These are phyloP conservation scores for Xenotilapia longispinis DNA, from an alignment of 2,113 vertebrate species.

Conservation along the genomic window DNA sequence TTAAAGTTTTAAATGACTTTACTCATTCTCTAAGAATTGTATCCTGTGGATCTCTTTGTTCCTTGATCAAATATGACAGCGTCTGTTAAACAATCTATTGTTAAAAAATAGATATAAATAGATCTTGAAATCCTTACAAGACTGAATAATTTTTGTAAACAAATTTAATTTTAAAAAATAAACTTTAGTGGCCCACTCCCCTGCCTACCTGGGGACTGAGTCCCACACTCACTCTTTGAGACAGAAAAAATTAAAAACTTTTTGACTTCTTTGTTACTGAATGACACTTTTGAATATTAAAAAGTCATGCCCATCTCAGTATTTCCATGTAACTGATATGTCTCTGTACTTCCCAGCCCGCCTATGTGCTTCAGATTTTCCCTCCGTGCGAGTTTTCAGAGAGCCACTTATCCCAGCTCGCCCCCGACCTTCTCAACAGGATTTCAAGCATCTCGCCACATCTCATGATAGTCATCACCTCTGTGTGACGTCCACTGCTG, in stretches of 20 bases:
- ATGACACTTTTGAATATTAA: neutral
- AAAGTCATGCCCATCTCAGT: neutral
- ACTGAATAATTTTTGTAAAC: neutral
- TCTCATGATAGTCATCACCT: slow-evolving; percentile 99
- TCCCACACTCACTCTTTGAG: neutral
- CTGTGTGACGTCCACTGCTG: slow-evolving; percentile 76
- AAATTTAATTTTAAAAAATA: neutral
- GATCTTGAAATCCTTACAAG: neutral
- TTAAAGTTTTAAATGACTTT: neutral
- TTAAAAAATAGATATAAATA: neutral
- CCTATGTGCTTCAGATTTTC: slow-evolving; percentile 98
- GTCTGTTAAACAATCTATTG: neutral
- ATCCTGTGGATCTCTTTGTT: neutral
- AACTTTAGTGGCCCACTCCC: neutral
- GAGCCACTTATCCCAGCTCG: slow-evolving; percentile 92
- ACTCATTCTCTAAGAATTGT: neutral
- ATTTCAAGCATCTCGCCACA: slow-evolving; percentile 98
- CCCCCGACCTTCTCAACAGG: slow-evolving; percentile 93
- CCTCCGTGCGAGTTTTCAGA: slow-evolving; percentile 97
- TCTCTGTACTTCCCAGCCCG: slow-evolving; percentile 73
- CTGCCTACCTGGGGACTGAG: neutral
- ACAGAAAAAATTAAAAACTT: neutral
- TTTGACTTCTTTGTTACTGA: neutral
- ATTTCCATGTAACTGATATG: neutral
- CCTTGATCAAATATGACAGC: neutral